phyloP scores from a whole-genome alignment of 2,888 invertebrate species.

The Eilema caniola region DNA sequence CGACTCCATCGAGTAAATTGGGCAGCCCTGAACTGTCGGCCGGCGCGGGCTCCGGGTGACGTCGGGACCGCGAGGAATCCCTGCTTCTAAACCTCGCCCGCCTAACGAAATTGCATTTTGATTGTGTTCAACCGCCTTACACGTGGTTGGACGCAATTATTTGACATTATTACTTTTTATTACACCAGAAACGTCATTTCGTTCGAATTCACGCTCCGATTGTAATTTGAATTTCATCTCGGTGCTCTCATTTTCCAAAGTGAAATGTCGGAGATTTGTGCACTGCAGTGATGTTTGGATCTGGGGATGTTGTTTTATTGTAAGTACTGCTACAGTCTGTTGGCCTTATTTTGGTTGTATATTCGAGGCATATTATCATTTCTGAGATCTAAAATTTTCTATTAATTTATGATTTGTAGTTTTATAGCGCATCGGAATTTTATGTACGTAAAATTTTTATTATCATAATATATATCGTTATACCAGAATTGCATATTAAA shows the following conservation, averaged over 20 bases:
- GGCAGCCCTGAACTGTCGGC: slow-evolving; percentile 47
- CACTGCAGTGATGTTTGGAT: slow-evolving; percentile 47
- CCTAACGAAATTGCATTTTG: slow-evolving; percentile 77
- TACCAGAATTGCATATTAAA: too few relatives aligned
- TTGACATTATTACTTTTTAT: slow-evolving; percentile 76
- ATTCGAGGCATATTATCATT: slow-evolving; percentile 12
- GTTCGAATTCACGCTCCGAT: slow-evolving; percentile 47
- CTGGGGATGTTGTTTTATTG: slow-evolving; percentile 44
- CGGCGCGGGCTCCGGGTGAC: slow-evolving; percentile 26
- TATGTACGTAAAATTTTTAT: too few relatives aligned
- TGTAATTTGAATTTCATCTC: slow-evolving; percentile 55
- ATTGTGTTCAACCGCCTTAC: slow-evolving; percentile 71
- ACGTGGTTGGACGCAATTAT: slow-evolving; percentile 74
- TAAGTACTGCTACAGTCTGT: slow-evolving; percentile 28
- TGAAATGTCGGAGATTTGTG: slow-evolving; percentile 43
- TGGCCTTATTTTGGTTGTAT: slow-evolving; percentile 31
- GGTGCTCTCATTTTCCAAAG: slow-evolving; percentile 47
- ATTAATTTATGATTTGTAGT: background rate
- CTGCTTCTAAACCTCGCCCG: slow-evolving; percentile 34
- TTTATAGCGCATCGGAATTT: too few relatives aligned
- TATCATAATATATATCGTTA: too few relatives aligned
- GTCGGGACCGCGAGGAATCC: slow-evolving; percentile 45
- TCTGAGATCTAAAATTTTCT: background rate
- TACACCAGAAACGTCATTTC: slow-evolving; percentile 57
- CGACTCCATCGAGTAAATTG: slow-evolving; percentile 49